Conservation (phyloP, 2,888 invertebrate genomes). For the Acanthococcus lagerstroemiae region DNA sequence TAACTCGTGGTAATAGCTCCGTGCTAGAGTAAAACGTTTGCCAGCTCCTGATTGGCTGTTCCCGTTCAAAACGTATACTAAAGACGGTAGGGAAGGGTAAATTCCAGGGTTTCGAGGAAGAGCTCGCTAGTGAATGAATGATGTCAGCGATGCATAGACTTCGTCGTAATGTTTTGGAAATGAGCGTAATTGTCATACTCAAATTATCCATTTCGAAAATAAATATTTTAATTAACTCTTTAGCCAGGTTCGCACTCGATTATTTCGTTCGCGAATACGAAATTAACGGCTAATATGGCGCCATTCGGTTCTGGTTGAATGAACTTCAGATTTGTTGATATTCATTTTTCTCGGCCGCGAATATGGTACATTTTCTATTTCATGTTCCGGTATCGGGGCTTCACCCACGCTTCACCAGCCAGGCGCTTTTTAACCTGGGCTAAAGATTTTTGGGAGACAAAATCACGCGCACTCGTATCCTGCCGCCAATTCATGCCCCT, state of each 20-base stretch:
- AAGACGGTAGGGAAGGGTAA: conserved; percentile 18
- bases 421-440: too few species aligned
- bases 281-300: too few species aligned
- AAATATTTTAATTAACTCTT: not conserved
- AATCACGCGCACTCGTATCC: too few species aligned
- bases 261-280: not conserved
- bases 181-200: conserved; percentile 17
- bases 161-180: conserved; percentile 8
- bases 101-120: conserved; percentile 11
- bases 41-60: conserved; percentile 29
- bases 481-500: too few species aligned
- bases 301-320: too few species aligned
- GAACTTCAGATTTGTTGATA: too few species aligned
- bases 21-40: conserved; percentile 21
- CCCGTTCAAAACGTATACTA: conserved; percentile 24
- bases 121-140: conserved; percentile 20
- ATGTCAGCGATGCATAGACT: conserved; percentile 10
- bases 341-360: too few species aligned
- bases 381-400: too few species aligned
- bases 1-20: conserved; percentile 18
- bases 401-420: too few species aligned
- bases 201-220: conserved; percentile 8
- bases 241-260: not conserved
- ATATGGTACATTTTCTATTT: too few species aligned
- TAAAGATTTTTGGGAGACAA: too few species aligned